These are phyloP conservation scores for Lissocephala sabroskyi DNA, from an alignment of 2,888 invertebrate genomes.

Conservation along the genomic window DNA sequence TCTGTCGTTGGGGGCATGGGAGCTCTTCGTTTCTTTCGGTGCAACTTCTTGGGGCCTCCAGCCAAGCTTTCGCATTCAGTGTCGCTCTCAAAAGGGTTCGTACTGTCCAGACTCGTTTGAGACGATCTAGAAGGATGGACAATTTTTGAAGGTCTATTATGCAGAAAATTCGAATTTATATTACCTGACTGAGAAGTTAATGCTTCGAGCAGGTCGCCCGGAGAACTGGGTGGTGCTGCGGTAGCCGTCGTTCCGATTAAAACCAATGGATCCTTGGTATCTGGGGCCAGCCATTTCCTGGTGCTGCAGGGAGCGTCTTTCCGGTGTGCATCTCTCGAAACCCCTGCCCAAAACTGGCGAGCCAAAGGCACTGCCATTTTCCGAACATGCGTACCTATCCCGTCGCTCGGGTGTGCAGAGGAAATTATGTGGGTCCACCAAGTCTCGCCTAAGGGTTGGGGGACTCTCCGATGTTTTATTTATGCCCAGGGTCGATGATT, in stretches of 20 bases:
- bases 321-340: slow-evolving; percentile 39
- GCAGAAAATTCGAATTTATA: too few species aligned
- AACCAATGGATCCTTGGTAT: slow-evolving; percentile 33
- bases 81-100: slow-evolving; percentile 76
- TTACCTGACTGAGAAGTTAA: slow-evolving; percentile 47
- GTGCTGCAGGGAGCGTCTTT: too few species aligned
- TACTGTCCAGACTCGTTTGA: slow-evolving; percentile 75
- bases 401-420: slow-evolving; percentile 53
- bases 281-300: too few species aligned
- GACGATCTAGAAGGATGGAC: slow-evolving; percentile 73
- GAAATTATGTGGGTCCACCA: slow-evolving; percentile 25
- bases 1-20: slow-evolving; percentile 74
- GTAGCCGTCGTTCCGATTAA: slow-evolving; percentile 66
- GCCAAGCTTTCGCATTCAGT: slow-evolving; percentile 46
- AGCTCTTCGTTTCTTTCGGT: slow-evolving; percentile 78
- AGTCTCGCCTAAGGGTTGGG: slow-evolving; percentile 58
- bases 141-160: slow-evolving; percentile 21
- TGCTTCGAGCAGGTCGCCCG: too few species aligned
- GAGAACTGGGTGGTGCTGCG: slow-evolving; percentile 65
- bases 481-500: slow-evolving; percentile 71
- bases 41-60: slow-evolving; percentile 68
- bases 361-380: slow-evolving; percentile 15
- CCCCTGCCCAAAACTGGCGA: slow-evolving; percentile 16
- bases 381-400: slow-evolving; percentile 28
- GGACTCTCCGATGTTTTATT: slow-evolving; percentile 73